These are phyloP conservation scores for Pterostichus madidus DNA, from an alignment of 2,888 invertebrate genomes.

Conservation along the genomic window DNA sequence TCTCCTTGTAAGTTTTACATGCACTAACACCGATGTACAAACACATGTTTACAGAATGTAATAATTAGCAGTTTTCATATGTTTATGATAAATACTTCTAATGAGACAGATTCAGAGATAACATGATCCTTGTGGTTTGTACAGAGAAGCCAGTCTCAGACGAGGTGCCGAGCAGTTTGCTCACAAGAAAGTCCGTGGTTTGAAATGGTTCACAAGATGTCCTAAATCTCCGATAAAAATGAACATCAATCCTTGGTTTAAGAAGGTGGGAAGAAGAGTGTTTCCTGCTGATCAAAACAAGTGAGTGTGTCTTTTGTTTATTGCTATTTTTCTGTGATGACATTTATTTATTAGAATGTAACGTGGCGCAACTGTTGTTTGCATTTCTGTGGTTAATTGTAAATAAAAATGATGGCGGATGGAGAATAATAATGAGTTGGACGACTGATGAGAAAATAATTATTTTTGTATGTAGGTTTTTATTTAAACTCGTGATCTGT, in stretches of 20 bases:
- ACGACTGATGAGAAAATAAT: conserved; percentile 21
- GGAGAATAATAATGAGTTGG: neutral
- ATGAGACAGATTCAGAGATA: conserved; percentile 33
- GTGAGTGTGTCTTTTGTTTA: conserved; percentile 52
- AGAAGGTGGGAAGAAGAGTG: conserved; percentile 37
- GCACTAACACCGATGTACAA: neutral
- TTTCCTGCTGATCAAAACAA: conserved; percentile 28
- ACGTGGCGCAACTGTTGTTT: conserved; percentile 6
- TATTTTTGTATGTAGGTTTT: neutral
- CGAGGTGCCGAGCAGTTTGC: conserved; percentile 37
- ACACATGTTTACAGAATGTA: conserved; percentile 6
- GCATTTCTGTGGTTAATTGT: conserved; percentile 18
- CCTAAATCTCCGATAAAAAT: conserved; percentile 45
- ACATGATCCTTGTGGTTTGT: neutral
- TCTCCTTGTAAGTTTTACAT: conserved; percentile 8
- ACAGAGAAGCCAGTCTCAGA: conserved; percentile 53
- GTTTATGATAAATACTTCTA: conserved; percentile 40
- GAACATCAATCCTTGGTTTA: conserved; percentile 58
- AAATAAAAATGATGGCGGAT: neutral
- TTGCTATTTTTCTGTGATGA: conserved; percentile 19
- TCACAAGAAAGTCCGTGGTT: conserved; percentile 46
- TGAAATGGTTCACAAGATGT: conserved; percentile 59
- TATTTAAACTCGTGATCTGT: conserved; percentile 2
- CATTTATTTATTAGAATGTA: conserved; percentile 24
- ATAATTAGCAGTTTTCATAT: conserved; percentile 42